Evolutionary conservation across 2,797 vertebrate genomes (phyloP).

Genomic region (Syngnathus rostellatus): DNA sequence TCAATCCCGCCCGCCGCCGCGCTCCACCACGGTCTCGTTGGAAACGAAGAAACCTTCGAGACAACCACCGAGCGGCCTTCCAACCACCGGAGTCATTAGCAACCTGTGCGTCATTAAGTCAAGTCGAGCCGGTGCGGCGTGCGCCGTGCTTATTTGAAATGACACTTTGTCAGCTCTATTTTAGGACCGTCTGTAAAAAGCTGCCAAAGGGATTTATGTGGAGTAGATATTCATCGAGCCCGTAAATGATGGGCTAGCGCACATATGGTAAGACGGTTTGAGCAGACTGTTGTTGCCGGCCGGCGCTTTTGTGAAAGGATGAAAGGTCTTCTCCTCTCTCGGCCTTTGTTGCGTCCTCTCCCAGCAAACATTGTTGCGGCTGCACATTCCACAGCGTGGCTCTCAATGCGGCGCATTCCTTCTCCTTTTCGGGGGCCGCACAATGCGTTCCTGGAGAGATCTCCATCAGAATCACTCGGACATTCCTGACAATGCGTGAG

Average conservation of each 20-base stretch:
- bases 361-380: slow-evolving; percentile 50
- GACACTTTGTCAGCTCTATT: too few species aligned
- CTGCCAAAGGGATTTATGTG: too few species aligned
- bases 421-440: slow-evolving; percentile 25
- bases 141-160: too few species aligned
- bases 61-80: too few species aligned
- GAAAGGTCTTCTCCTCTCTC: slow-evolving; percentile 13
- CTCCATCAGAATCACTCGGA: slow-evolving; percentile 58
- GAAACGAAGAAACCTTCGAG: not conserved
- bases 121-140: too few species aligned
- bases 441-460: slow-evolving; percentile 65
- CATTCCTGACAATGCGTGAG: slow-evolving; percentile 52
- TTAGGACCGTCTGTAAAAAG: too few species aligned
- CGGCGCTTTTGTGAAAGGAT: slow-evolving; percentile 44
- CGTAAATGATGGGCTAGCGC: slow-evolving; percentile 11
- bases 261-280: slow-evolving; percentile 12
- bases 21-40: slow-evolving; percentile 12
- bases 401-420: slow-evolving; percentile 56
- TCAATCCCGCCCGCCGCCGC: slow-evolving; percentile 38
- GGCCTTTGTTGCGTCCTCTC: slow-evolving; percentile 17
- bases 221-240: not conserved
- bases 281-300: slow-evolving; percentile 12
- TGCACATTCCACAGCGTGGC: slow-evolving; percentile 49
- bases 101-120: too few species aligned
- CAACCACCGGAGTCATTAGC: too few species aligned